Conservation (phyloP, 2,113 vertebrate species). For the Camelus dromedarius region DNA sequence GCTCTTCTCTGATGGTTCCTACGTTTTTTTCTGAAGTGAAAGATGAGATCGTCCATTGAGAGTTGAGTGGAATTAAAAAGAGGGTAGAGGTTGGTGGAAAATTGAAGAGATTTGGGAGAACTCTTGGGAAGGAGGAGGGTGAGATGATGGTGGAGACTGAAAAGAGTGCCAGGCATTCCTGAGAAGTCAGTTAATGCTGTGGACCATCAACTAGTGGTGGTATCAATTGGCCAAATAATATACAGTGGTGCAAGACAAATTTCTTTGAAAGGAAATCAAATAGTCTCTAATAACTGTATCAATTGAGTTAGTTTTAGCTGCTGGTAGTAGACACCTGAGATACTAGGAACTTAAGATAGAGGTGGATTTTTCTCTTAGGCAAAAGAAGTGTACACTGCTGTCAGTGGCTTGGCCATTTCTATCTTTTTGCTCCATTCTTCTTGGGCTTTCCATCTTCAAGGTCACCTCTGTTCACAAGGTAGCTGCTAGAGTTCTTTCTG, state of each 20-base stretch:
- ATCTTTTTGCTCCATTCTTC: not conserved
- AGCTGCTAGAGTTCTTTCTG: not conserved
- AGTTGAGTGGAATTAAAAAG: not conserved
- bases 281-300: not conserved
- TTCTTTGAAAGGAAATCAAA: not conserved
- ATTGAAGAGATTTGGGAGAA: not conserved
- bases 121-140: not conserved
- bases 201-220: not conserved
- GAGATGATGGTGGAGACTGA: not conserved
- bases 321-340: not conserved
- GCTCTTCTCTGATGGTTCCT: not conserved
- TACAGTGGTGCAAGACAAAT: not conserved
- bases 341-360: not conserved
- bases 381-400: not conserved
- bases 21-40: not conserved
- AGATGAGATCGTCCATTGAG: not conserved
- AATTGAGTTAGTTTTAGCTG: not conserved
- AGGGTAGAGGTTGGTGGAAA: not conserved
- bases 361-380: not conserved
- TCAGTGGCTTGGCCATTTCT: not conserved
- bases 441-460: not conserved
- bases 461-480: not conserved
- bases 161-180: not conserved
- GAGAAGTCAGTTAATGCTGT: not conserved
- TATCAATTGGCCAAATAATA: not conserved